A percentile compares a stretch with the other conserved stretches of the same genome.
phyloP scores from a whole-genome alignment of 92 coral and sea anemone species.

The Isaurus tuberculatus region DNA sequence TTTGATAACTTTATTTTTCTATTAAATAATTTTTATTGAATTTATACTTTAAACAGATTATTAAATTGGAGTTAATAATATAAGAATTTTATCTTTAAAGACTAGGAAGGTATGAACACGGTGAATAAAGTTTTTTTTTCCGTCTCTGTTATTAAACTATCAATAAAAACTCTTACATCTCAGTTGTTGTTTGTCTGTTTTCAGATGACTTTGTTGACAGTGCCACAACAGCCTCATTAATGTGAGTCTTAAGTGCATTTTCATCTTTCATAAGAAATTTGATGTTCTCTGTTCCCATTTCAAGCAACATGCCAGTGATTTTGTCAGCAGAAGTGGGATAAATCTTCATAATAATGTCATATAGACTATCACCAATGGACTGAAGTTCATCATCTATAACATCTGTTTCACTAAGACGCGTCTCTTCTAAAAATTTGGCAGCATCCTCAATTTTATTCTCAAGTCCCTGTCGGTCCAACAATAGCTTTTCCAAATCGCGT shows the following conservation, averaged over 20 bases:
- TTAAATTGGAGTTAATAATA: no score
- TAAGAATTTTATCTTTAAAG: no score
- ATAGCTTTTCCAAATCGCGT: constrained; percentile 49
- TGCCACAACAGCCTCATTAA: constrained; percentile 14
- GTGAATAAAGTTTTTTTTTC: no score
- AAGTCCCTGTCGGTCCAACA: constrained; percentile 49
- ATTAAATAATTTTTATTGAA: no score
- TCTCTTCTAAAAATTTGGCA: constrained; percentile 38
- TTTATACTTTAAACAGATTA: no score
- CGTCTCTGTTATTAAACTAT: no score
- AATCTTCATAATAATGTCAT: constrained; percentile 10
- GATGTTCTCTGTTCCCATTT: constrained; percentile 41
- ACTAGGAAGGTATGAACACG: no score
- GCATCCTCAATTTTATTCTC: constrained; percentile 69
- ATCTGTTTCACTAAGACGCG: no score
- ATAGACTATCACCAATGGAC: constrained; percentile 13
- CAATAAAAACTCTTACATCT: background rate
- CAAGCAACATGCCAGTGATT: constrained; percentile 48
- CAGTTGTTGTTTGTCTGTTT: background rate
- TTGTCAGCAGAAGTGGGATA: constrained; percentile 38
- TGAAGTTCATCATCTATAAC: background rate
- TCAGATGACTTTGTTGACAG: background rate
- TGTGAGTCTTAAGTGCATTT: background rate
- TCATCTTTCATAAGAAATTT: constrained; percentile 32
- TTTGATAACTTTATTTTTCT: no score